Base-by-base conservation (phyloP, 2,797 vertebrate genomes). In the Neostethus bicornis region DNA sequence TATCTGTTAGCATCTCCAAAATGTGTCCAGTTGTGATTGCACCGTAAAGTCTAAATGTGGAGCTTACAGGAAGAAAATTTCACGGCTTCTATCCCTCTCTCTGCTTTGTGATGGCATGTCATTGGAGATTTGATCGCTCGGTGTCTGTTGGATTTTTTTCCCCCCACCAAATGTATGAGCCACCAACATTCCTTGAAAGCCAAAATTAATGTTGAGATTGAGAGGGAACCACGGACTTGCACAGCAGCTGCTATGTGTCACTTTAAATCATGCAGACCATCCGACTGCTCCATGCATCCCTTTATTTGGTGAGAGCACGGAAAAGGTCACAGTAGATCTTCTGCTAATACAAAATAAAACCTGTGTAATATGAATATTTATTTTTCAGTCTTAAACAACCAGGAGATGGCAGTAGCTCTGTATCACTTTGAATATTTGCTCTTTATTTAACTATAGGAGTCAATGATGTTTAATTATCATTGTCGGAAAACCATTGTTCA, bases 111-210 rank as follows among this genome's bases (percentile, higher is more conserved):
- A 73, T 80, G 82, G 73, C 77, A 8, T 86, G 85, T 80, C 80
- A 81, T 77, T 47, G 59, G 74, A 83, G 77, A 84, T 66, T 56
- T 43, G 67, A 83, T 77, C 65, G 61, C 70, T 38, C 39, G 44
- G 62, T 43, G 79, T 84, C 85, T 88, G 53, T 65, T 14, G 51
- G 62, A 71, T 71, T 70, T 71, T 78, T 79, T 62, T 29, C 31
- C 16, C 37, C 37, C 37, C 16, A 8, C 51, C 43, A 65, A 24
- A 58, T 51, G 75, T 81, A 75, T 70, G 76, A 70, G 60, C 62
- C n/a, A 55, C 67, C 39, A 23, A 59, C 87, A 91, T 92, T 91
- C 89, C 79, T 85, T 80, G 65, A 89, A 86, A 88, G 87, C 82
- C 87, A 62, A 81, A 75, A 70, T 64, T 84, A 89, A 87, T 84